These are phyloP conservation scores for Anhinga anhinga DNA, from an alignment of 2,113 vertebrate species.

Conservation along the genomic window DNA sequence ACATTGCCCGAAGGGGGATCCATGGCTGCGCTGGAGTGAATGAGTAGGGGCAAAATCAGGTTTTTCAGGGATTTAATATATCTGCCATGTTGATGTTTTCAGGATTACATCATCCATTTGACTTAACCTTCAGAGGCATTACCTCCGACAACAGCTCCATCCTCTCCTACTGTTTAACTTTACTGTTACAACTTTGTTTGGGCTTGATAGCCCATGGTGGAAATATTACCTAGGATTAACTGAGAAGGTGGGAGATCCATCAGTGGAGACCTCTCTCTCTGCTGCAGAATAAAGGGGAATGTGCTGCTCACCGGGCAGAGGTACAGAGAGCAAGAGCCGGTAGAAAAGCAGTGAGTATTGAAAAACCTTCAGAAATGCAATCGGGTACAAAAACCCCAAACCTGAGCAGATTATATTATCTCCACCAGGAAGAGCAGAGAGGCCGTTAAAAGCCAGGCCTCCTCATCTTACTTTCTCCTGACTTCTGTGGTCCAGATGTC, in stretches of 20 bases:
- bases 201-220: neutral
- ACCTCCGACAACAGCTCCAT: neutral
- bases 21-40: neutral
- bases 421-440: neutral
- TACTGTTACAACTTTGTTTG: neutral
- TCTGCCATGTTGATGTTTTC: neutral
- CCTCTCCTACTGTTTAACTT: neutral
- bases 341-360: neutral
- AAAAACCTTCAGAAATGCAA: neutral
- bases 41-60: neutral
- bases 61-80: neutral
- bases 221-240: neutral
- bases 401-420: neutral
- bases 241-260: neutral
- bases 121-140: neutral
- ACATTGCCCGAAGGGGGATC: neutral
- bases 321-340: neutral
- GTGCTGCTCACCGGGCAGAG: neutral
- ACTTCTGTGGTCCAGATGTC: neutral
- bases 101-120: neutral
- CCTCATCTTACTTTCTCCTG: neutral
- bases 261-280: neutral
- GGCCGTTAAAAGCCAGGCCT: neutral
- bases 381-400: neutral
- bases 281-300: neutral